These are phyloP conservation scores for Battus philenor DNA, from an alignment of 1,140 invertebrate genomes.

Conservation along the genomic window DNA sequence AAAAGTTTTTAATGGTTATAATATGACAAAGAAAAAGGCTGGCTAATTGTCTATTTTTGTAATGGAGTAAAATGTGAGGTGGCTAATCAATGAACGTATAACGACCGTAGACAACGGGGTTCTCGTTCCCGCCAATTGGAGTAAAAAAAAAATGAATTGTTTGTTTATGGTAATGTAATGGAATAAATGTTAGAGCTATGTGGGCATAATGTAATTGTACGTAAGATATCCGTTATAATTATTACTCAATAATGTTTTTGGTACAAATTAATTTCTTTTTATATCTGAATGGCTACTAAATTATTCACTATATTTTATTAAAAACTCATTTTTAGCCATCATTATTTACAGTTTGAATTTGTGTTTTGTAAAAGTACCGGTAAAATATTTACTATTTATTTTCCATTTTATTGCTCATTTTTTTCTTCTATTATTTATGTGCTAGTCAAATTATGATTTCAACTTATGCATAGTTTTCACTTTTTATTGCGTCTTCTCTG, in stretches of 20 bases:
- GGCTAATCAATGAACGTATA: conserved; percentile 39
- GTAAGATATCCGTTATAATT: conserved; percentile 8
- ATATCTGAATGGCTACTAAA: not conserved
- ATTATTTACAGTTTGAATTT: not conserved
- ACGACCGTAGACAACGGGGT: too few species aligned
- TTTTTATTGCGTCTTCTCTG: conserved; percentile 48
- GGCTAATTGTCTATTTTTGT: conserved; percentile 56
- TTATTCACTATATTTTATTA: not conserved
- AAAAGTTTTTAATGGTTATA: conserved; percentile 12
- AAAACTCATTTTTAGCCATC: not conserved
- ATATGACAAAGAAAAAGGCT: conserved; percentile 12
- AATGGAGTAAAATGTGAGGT: conserved; percentile 54
- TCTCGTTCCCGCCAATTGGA: too few species aligned
- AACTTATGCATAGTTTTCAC: conserved; percentile 31
- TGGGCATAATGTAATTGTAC: conserved; percentile 9
- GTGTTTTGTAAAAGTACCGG: too few species aligned
- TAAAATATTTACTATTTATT: not conserved
- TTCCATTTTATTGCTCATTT: conserved; percentile 36
- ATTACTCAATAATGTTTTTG: conserved; percentile 1
- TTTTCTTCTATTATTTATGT: conserved; percentile 35
- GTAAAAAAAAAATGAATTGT: too few species aligned
- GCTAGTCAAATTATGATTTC: conserved; percentile 55
- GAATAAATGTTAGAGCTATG: not conserved
- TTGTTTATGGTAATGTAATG: too few species aligned
- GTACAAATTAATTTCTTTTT: conserved; percentile 3